Evolutionary conservation across 2,797 vertebrate species (phyloP), one percentile per base, ranked within the genome.

Genomic region (Peromyscus aztecus): DNA sequence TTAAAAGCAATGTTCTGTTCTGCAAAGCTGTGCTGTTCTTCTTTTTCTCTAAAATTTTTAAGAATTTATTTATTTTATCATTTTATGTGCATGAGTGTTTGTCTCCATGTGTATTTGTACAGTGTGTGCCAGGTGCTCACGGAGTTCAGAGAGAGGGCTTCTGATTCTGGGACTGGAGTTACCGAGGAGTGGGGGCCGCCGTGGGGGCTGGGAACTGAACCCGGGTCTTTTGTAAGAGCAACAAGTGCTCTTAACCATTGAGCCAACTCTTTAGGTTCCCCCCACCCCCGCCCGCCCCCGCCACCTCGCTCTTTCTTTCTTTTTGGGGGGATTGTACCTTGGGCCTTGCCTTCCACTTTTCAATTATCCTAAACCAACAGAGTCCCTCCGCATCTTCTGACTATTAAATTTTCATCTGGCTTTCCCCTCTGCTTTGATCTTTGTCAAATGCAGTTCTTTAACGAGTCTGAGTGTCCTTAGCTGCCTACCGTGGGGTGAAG

Each of bases 341-440:
- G 31, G 24, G 34, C 61, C 14, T 52, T 80, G 9, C 91, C 31
- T 81, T 49, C 80, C 65, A 71, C 43, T 89, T 96, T 90, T 59
- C 3, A 23, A 9, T 76, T 65, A 94, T 63, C 55, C 87, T 89
- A 59, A 63, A 31, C 34, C 37, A 14, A 61, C 29, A 73, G 55
- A 84, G 43, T 91, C 88, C 55, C n/a, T 57, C 55, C 17, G 49
- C 31, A 9, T 76, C 37, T 23, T 34, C 52, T 87, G 37, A 29
- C 43, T 95, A 13, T 52, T 52, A 52, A 13, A 52, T 52, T 52
- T 52, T 52, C 49, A 52, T 52, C 12, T 52, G 49, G 49, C 83
- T 89, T 94, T 94, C 37, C 37, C 40, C 46, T 78, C 5, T 78
- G 31, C n/a, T 77, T 90, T 84, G 89, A 80, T 83, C n/a, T 23